phyloP scores from a whole-genome alignment of 2,888 invertebrate genomes.

The Sphaerophoria taeniata region DNA sequence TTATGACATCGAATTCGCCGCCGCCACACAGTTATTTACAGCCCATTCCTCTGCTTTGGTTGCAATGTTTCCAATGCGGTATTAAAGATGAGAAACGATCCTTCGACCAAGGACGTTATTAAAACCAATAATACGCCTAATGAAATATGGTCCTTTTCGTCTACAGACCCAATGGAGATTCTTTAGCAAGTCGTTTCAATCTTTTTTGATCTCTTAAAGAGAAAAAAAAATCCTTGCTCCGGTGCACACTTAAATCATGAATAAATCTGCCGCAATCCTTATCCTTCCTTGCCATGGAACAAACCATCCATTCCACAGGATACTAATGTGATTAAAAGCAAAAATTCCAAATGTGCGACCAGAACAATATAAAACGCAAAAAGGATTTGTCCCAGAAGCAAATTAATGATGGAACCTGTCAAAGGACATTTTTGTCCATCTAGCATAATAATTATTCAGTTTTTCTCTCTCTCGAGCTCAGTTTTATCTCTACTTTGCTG shows the following conservation, averaged over 20 bases:
- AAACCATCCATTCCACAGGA: conserved; percentile 7
- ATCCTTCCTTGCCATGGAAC: conserved; percentile 13
- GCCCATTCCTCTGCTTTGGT: background rate
- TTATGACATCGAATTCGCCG: conserved; percentile 57
- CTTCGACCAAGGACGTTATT: conserved; percentile 40
- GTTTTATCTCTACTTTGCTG: conserved; percentile 33
- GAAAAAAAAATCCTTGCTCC: conserved; percentile 52
- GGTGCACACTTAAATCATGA: conserved; percentile 69
- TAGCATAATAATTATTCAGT: conserved; percentile 72
- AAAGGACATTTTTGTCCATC: conserved; percentile 70
- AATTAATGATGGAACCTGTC: conserved; percentile 70
- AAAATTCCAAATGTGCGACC: conserved; percentile 53
- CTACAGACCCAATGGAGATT: conserved; percentile 39
- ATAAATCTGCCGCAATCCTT: conserved; percentile 56
- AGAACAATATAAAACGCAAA: conserved; percentile 59
- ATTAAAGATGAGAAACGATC: conserved; percentile 61
- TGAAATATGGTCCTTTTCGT: conserved; percentile 46
- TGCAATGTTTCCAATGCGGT: conserved; percentile 36
- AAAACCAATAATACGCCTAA: conserved; percentile 60
- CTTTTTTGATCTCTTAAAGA: background rate
- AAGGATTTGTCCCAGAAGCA: conserved; percentile 64
- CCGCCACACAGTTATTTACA: conserved; percentile 4
- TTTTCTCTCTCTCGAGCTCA: background rate
- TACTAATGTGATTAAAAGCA: conserved; percentile 72
- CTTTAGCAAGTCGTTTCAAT: conserved; percentile 49